Percentiles rank a stretch among this genome's conserved stretches.
phyloP scores from a whole-genome alignment of 2,797 vertebrate species.

The Margarornis squamiger region DNA sequence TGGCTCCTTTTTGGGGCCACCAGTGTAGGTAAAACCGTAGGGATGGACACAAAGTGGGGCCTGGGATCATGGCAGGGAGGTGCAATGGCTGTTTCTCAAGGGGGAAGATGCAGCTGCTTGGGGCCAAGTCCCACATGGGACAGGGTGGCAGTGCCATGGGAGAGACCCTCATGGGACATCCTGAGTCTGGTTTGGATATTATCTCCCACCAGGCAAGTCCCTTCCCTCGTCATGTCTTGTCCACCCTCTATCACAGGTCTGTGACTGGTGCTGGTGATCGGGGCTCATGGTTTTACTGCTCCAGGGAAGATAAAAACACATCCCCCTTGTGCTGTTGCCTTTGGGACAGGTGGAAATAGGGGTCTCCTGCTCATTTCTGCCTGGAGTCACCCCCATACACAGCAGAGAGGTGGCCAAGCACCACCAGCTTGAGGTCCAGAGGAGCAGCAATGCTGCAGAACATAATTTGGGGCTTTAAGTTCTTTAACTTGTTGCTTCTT shows the following conservation, averaged over 20 bases:
- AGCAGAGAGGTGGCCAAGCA: not conserved
- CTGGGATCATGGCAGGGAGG: fast-evolving
- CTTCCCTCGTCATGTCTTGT: fast-evolving
- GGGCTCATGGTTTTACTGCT: not conserved
- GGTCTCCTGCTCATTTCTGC: not conserved
- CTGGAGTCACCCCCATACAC: not conserved
- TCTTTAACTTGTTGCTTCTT: not conserved
- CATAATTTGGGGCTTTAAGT: fast-evolving
- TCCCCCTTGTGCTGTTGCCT: not conserved
- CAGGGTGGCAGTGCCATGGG: not conserved
- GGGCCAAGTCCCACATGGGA: not conserved
- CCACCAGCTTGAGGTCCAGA: not conserved
- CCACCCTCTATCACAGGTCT: not conserved
- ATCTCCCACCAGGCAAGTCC: not conserved
- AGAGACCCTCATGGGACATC: not conserved
- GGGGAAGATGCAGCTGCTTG: not conserved
- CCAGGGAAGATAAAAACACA: not conserved
- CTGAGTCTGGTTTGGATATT: not conserved
- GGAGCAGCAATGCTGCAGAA: not conserved
- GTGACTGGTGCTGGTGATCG: not conserved
- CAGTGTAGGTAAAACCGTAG: fast-evolving
- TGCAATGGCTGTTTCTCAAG: fast-evolving
- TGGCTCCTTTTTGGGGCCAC: not conserved
- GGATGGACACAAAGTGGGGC: not conserved
- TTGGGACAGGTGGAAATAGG: not conserved